These are phyloP conservation scores for Micrastur ruficollis DNA, from an alignment of 2,797 vertebrate genomes.

Conservation along the genomic window DNA sequence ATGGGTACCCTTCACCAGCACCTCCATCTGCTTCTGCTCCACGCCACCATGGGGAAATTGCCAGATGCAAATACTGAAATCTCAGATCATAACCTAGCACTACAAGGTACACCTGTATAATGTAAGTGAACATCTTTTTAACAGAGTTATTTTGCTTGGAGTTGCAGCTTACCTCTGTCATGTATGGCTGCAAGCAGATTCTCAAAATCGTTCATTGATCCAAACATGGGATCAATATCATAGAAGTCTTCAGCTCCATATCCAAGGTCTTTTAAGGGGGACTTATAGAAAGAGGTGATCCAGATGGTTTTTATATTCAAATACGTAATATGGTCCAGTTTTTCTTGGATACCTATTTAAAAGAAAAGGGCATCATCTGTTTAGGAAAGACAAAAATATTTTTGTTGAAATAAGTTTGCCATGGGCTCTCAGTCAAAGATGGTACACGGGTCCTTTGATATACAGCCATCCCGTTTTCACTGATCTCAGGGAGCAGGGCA, in stretches of 20 bases:
- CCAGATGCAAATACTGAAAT: neutral
- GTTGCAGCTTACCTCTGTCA: slow-evolving; percentile 79
- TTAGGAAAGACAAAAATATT: neutral
- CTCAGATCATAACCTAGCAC: neutral
- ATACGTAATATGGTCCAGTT: slow-evolving; percentile 85
- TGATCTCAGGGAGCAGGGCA: neutral
- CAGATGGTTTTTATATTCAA: slow-evolving; percentile 90
- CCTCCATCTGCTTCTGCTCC: neutral
- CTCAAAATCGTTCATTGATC: slow-evolving; percentile 93
- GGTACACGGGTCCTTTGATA: neutral
- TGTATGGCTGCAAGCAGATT: slow-evolving; percentile 87
- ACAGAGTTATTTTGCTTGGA: neutral
- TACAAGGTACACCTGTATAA: neutral
- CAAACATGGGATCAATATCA: slow-evolving; percentile 88
- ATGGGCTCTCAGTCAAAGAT: neutral
- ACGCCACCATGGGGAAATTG: rapidly evolving
- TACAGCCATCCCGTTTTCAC: neutral
- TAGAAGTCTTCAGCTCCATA: slow-evolving; percentile 91
- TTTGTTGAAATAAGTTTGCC: neutral
- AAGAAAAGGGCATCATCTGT: neutral
- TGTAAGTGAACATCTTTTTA: rapidly evolving
- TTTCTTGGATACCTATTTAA: slow-evolving; percentile 85
- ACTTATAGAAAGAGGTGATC: slow-evolving; percentile 92
- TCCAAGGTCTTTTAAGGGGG: slow-evolving; percentile 88
- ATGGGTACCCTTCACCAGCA: neutral